Percentiles rank a stretch among this genome's conserved stretches.
Evolutionary conservation across 30 jellyfish, hydroid and myxozoan species (phyloP).

Genomic region (Sanderia malayensis): DNA sequence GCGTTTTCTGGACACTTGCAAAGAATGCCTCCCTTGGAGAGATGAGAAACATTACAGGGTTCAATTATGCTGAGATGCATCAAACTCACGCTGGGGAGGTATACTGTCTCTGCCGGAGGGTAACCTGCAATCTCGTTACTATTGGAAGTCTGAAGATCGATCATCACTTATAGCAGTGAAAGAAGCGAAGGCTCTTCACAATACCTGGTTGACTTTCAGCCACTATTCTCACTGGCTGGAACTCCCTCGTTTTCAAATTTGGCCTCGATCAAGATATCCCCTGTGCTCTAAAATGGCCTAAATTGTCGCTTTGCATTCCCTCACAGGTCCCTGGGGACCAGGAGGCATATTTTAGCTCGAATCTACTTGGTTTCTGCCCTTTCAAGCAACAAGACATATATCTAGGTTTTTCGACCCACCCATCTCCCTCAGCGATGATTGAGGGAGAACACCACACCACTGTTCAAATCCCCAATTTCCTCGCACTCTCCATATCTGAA

Average conservation of each 20-base stretch:
- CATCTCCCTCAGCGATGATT: background rate
- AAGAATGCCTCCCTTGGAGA: background rate
- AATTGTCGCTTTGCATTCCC: too few relatives aligned
- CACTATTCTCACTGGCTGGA: background rate
- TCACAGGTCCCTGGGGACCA: too few relatives aligned
- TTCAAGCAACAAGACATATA: too few relatives aligned
- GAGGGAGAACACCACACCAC: background rate
- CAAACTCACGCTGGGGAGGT: background rate
- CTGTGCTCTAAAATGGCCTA: background rate
- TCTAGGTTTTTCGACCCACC: background rate
- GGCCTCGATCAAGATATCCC: conserved; percentile 4
- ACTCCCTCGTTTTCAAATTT: background rate
- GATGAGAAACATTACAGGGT: background rate
- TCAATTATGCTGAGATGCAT: background rate
- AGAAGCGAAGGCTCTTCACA: background rate
- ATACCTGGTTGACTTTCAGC: background rate
- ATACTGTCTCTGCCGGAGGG: background rate
- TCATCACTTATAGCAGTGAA: background rate
- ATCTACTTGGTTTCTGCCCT: too few relatives aligned
- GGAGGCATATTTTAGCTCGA: too few relatives aligned
- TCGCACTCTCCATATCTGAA: background rate
- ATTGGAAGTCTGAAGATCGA: background rate
- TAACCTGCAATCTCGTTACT: background rate
- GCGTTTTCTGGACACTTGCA: background rate
- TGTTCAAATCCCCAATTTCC: background rate